A percentile compares a stretch with the other conserved stretches of the same genome.
phyloP scores from a whole-genome alignment of 2,113 vertebrate genomes.

The Pteropus alecto region DNA sequence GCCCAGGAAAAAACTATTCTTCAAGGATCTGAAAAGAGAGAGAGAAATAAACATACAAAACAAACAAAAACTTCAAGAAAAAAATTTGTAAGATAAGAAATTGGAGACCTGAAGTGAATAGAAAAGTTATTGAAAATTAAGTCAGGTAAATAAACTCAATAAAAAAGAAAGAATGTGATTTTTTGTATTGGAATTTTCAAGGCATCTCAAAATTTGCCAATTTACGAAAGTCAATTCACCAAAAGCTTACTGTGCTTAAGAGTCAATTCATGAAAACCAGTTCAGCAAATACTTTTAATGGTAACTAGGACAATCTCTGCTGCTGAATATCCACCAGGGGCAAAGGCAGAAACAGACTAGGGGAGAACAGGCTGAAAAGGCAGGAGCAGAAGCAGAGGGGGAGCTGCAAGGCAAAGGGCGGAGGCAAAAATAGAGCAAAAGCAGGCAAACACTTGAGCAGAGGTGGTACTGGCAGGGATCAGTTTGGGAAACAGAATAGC shows the following conservation, averaged over 20 bases:
- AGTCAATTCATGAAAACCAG: not conserved
- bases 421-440: not conserved
- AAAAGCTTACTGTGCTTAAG: not conserved
- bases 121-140: not conserved
- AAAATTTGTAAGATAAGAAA: not conserved
- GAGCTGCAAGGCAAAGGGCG: not conserved
- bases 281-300: not conserved
- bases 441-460: not conserved
- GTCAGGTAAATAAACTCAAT: not conserved
- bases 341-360: not conserved
- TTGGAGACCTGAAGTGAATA: not conserved
- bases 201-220: not conserved
- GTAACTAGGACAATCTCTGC: not conserved
- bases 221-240: not conserved
- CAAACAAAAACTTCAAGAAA: not conserved
- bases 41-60: not conserved
- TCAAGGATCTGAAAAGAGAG: not conserved
- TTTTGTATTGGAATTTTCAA: not conserved
- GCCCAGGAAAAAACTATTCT: not conserved
- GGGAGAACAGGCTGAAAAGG: not conserved
- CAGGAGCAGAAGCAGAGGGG: not conserved
- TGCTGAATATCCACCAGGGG: not conserved
- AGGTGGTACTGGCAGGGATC: accelerated
- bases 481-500: not conserved
- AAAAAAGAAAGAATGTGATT: not conserved